These are phyloP conservation scores for Gymnosoma rotundatum DNA, from an alignment of 2,888 invertebrate genomes.

Conservation along the genomic window DNA sequence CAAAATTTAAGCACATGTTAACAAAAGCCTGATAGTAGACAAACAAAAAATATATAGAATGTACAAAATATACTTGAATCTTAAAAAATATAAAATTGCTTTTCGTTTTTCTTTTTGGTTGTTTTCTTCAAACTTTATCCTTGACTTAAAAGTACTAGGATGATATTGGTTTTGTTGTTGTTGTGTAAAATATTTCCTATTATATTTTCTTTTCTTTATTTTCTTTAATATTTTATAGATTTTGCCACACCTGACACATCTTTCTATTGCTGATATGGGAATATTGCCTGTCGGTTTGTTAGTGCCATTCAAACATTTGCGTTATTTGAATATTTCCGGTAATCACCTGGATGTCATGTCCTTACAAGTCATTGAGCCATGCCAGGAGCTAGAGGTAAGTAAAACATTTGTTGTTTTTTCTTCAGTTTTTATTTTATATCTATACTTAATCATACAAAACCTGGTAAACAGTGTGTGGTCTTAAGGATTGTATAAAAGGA, in stretches of 20 bases:
- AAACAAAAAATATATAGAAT: background rate
- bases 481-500: background rate
- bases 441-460: background rate
- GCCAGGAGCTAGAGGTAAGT: constrained; percentile 81
- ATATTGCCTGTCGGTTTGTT: constrained; percentile 81
- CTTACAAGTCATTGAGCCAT: constrained; percentile 81
- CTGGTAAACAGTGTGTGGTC: constrained; percentile 25
- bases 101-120: background rate
- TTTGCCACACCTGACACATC: constrained; percentile 80
- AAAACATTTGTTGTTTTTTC: background rate
- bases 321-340: constrained; percentile 88
- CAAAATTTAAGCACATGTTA: constrained; percentile 45
- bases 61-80: constrained; percentile 9
- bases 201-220: constrained; percentile 41
- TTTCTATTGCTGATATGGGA: constrained; percentile 82
- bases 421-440: background rate
- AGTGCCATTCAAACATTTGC: constrained; percentile 83
- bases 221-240: constrained; percentile 74
- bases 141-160: constrained; percentile 20
- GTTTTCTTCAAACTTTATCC: constrained; percentile 15
- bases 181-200: constrained; percentile 23
- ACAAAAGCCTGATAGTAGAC: constrained; percentile 12
- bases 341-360: constrained; percentile 85
- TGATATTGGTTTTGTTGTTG: constrained; percentile 32
- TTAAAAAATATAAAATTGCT: constrained; percentile 6